Conservation (phyloP, 2,113 vertebrate genomes). For the Atlantisia rogersi region DNA sequence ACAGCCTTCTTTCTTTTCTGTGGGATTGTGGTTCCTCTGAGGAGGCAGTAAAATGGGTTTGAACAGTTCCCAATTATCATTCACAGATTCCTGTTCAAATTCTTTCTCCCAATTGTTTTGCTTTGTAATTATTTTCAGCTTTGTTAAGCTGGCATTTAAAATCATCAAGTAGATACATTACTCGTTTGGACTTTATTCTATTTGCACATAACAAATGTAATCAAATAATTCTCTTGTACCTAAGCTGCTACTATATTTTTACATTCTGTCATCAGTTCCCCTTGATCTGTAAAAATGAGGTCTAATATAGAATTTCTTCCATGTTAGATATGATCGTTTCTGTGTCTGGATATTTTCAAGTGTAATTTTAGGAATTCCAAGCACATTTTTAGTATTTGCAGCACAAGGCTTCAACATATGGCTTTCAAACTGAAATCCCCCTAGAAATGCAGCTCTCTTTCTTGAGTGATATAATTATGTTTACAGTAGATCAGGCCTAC, state of each 20-base stretch:
- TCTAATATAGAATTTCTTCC: constrained; percentile 63
- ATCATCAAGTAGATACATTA: constrained; percentile 65
- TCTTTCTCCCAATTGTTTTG: constrained; percentile 58
- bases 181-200: constrained; percentile 64
- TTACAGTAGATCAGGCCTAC: constrained; percentile 25
- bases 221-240: constrained; percentile 66
- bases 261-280: constrained; percentile 65
- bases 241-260: constrained; percentile 70
- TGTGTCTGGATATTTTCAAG: constrained; percentile 64
- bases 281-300: constrained; percentile 68
- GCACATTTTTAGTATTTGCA: constrained; percentile 57
- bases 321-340: constrained; percentile 30
- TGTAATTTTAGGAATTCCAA: constrained; percentile 54
- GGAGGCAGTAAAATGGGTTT: background rate
- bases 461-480: constrained; percentile 40
- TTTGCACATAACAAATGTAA: constrained; percentile 73
- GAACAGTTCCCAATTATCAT: constrained; percentile 39
- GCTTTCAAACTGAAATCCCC: constrained; percentile 46
- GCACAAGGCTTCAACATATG: constrained; percentile 56
- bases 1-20: background rate
- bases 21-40: background rate
- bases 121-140: constrained; percentile 72
- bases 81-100: constrained; percentile 34
- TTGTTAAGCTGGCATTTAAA: constrained; percentile 64
- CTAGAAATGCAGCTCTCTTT: constrained; percentile 41